Evolutionary conservation across 2,888 invertebrate species (phyloP), one percentile per base, ranked within the genome.

Genomic region (Sarcophaga variegata): DNA sequence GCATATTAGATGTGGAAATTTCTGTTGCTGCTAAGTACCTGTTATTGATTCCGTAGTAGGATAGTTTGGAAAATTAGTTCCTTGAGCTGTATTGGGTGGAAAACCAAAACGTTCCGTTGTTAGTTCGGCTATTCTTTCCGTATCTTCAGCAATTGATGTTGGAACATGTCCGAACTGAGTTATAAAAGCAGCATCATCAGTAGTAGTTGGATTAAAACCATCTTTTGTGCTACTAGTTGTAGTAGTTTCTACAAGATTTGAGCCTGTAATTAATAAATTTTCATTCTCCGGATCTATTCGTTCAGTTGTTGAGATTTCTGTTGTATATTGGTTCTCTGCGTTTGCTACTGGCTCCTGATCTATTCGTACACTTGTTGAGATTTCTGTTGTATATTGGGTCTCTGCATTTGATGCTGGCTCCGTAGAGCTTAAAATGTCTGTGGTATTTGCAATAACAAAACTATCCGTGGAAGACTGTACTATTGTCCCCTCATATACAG

Each of bases 191-290:
- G 54, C 59, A 14, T 20, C 20, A 45, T 63, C 63, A 11, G 37
- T n/a, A 47, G 11, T 37, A 37, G 37, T 12, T 3, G 12, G 14
- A 4, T 27, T 67, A 14, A 62, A 11, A 12, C 6, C 59, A 5
- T 79, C 79, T 20, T 74, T 49, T 22, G 70, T 12, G 17, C 20
- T 75, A 37, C 10, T 12, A 25, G 47, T 17, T 1, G 49, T 75
- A 3, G 22, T 6, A 49, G 67, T 78, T 12, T 37, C 66, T 54
- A 5, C 37, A 27, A 14, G 12, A 12, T 5, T 22, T 63, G 63
- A 5, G 37, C 37, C 6, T 37, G 37, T 37, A 37, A 37, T 6
- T 37, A 37, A 37, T 37, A 37, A 37, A 37, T 6, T 37, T 37
- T 37, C 37, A 6, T 0, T 37, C 37, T 37, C 37, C 37, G 6